Conservation (phyloP, 2,797 vertebrate species). For the Oryzias dopingdopingensis region DNA sequence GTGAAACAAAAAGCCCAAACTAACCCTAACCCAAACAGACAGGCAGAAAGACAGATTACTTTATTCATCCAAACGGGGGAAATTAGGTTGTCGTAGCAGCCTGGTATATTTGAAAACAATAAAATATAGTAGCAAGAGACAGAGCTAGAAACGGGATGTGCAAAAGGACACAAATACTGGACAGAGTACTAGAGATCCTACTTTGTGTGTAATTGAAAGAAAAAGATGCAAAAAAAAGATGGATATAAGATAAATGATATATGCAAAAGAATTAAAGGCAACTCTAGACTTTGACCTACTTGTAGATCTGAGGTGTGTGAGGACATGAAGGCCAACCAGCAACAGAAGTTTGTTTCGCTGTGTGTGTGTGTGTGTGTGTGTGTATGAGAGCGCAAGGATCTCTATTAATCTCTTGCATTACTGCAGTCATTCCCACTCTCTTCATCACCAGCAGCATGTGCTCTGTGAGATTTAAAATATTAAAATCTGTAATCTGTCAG, state of each 20-base stretch:
- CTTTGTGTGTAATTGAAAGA: too few species aligned
- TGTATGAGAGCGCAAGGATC: conserved; percentile 41
- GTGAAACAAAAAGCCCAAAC: too few species aligned
- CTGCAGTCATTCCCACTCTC: conserved; percentile 72
- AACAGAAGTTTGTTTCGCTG: conserved; percentile 7
- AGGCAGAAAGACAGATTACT: too few species aligned
- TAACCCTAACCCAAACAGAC: too few species aligned
- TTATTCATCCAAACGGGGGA: too few species aligned
- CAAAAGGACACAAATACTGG: too few species aligned
- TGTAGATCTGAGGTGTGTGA: conserved; percentile 27
- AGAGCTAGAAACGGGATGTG: too few species aligned
- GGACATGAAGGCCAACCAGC: conserved; percentile 15
- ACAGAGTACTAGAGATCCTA: too few species aligned
- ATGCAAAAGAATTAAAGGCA: conserved; percentile 3
- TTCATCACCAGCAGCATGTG: conserved; percentile 70
- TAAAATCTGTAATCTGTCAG: conserved; percentile 81
- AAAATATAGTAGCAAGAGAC: too few species aligned
- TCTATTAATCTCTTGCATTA: conserved; percentile 75
- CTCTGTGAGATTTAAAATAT: conserved; percentile 79
- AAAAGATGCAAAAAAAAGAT: background rate
- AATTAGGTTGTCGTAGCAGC: background rate
- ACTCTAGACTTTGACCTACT: conserved; percentile 12
- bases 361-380: conserved; percentile 22
- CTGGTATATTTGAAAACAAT: too few species aligned
- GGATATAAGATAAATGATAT: background rate